Base-by-base conservation (phyloP, 2,888 invertebrate genomes). In the Phymatocera aterrima region DNA sequence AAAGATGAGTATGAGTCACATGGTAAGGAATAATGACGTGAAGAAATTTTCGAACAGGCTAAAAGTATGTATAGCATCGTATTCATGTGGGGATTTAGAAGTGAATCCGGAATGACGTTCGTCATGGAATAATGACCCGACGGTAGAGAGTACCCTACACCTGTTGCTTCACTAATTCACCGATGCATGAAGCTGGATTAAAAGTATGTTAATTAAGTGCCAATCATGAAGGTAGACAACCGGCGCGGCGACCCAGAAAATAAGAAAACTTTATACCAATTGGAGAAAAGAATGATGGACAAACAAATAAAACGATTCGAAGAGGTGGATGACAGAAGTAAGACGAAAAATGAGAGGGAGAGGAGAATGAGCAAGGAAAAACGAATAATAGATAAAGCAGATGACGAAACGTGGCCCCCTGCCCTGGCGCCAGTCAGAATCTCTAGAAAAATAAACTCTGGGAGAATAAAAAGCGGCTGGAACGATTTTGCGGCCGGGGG, bases 381-480 rank as follows among this genome's bases (percentile, higher is more conserved):
- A 15, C 1, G 15, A 28, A 61, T 24, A 46, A 43, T n/a, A 74
- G 31, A 57, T 40, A 60, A 75, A 15, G 60, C 24, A 43, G n/a
- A 79, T 54, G 68, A 51, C 31, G 57, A 10, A 68, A 79, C 80
- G 82, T 78, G 82, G 83, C 82, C 81, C 85, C 83, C 82, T 83
- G 85, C 85, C 83, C 82, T 83, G 85, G 85, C 85, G 83, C 83
- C 85, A 85, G 84, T 83, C 81, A 79, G 80, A 82, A 80, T 80
- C 79, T 80, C 70, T 72, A 48, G 77, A 79, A 81, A 80, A 82
- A 77, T 57, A 74, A 74, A 57, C 74, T 21, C 8, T 74, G 57
- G 24, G 48, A n/a, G 28, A 72, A 28, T 72, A 48, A 72, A 72
- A 31, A 48, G 48, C 70, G 28, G 31, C 46, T 24, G 28, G 70